Evolutionary conservation across 2,888 invertebrate genomes (phyloP).

Genomic region (Thecocarcelia acutangulata): DNA sequence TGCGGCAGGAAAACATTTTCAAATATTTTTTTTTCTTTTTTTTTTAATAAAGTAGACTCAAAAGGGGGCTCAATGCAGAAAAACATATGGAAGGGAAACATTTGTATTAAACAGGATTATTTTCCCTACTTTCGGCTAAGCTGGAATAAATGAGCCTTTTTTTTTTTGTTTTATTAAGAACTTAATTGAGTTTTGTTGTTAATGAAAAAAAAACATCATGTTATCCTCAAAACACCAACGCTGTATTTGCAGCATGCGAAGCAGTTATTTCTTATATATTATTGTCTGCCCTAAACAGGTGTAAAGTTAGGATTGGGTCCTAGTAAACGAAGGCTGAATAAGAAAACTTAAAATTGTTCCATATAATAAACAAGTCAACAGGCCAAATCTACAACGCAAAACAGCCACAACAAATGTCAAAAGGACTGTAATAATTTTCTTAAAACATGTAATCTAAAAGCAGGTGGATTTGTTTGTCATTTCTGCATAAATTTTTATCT

Average conservation of each 20-base stretch:
- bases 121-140: no score
- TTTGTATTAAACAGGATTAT: no score
- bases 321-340: not conserved
- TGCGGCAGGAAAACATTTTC: not conserved
- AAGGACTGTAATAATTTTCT: conserved; percentile 34
- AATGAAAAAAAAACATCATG: not conserved
- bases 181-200: not conserved
- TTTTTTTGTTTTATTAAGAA: not conserved
- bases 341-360: not conserved
- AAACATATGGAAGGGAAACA: no score
- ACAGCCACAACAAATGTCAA: conserved; percentile 2
- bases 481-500: conserved; percentile 33
- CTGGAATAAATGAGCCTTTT: not conserved
- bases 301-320: conserved; percentile 23
- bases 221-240: conserved; percentile 1
- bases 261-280: not conserved
- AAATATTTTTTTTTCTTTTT: not conserved
- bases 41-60: not conserved
- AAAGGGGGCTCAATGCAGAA: not conserved
- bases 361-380: conserved; percentile 29
- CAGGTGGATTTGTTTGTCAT: conserved; percentile 44
- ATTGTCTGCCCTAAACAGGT: conserved; percentile 10
- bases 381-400: not conserved
- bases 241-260: not conserved
- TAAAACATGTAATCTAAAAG: conserved; percentile 3